Percentiles rank a stretch among this genome's conserved stretches.
phyloP scores from a whole-genome alignment of 2,797 vertebrate genomes.

The Etheostoma nigrum region DNA sequence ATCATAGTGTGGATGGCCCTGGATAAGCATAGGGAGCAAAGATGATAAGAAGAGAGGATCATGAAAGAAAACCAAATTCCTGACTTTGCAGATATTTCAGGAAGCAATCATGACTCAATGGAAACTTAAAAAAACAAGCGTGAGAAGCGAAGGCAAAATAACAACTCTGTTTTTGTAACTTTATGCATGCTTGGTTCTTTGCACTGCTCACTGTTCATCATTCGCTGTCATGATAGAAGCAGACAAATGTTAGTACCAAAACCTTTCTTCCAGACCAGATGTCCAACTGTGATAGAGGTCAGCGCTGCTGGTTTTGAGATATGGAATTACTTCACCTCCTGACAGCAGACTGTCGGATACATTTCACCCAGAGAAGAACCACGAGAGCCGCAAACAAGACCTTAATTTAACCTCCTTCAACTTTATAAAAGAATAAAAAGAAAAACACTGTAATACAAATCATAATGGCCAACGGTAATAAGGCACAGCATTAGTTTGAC shows the following conservation, averaged over 20 bases:
- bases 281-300: conserved; percentile 12
- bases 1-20: background rate
- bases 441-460: too few species aligned
- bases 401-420: background rate
- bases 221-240: background rate
- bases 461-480: too few species aligned
- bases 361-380: conserved; percentile 37
- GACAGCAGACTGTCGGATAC: conserved; percentile 1
- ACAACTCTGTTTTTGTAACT: background rate
- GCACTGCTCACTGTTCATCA: too few species aligned
- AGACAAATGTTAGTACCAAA: background rate
- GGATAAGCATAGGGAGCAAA: background rate
- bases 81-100: background rate
- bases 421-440: background rate
- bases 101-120: background rate
- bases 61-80: background rate
- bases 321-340: conserved; percentile 10
- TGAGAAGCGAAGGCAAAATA: background rate
- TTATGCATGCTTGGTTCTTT: background rate
- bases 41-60: background rate
- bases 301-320: background rate
- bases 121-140: conserved; percentile 7
- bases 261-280: background rate
- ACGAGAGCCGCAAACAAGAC: background rate
- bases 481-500: too few species aligned